A percentile compares a stretch with the other conserved stretches of the same genome.
Conservation (phyloP, 1,140 invertebrate genomes). For the Ylistrum balloti region DNA sequence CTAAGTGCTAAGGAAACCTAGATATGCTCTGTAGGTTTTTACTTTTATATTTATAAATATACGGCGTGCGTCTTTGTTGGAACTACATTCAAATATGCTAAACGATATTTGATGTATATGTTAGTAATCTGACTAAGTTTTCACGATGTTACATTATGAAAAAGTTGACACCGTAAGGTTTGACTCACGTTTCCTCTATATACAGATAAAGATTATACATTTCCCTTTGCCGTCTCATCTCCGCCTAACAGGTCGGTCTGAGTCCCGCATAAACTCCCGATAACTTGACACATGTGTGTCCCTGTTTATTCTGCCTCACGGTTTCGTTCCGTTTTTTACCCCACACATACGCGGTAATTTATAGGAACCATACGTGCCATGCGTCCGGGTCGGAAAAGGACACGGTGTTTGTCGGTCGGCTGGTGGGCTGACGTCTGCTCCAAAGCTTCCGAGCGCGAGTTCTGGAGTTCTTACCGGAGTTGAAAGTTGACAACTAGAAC, state of each 20-base stretch:
- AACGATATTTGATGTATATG: too few species aligned
- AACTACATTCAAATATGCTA: too few species aligned
- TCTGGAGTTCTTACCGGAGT: neutral
- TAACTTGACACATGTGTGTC: slow-evolving; percentile 38
- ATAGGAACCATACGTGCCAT: slow-evolving; percentile 32
- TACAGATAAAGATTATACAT: too few species aligned
- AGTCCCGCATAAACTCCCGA: neutral
- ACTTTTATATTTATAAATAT: too few species aligned
- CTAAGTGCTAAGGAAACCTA: too few species aligned
- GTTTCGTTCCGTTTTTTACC: slow-evolving; percentile 27
- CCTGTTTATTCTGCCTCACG: slow-evolving; percentile 28
- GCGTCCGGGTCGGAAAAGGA: slow-evolving; percentile 36
- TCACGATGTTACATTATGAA: too few species aligned
- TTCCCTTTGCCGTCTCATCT: neutral
- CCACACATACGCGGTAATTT: slow-evolving; percentile 31
- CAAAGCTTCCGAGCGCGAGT: neutral
- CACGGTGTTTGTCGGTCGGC: slow-evolving; percentile 20
- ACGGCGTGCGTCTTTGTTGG: too few species aligned
- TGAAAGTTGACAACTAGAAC: slow-evolving; percentile 14
- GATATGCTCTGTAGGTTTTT: too few species aligned
- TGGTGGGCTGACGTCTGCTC: slow-evolving; percentile 22
- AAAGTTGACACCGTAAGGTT: neutral
- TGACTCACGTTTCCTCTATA: neutral
- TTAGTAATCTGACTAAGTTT: too few species aligned
- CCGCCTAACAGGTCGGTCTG: neutral